Percentiles rank a stretch among this genome's conserved stretches.
These are phyloP conservation scores for Oligia strigilis DNA, from an alignment of 2,888 invertebrate genomes.

Conservation along the genomic window DNA sequence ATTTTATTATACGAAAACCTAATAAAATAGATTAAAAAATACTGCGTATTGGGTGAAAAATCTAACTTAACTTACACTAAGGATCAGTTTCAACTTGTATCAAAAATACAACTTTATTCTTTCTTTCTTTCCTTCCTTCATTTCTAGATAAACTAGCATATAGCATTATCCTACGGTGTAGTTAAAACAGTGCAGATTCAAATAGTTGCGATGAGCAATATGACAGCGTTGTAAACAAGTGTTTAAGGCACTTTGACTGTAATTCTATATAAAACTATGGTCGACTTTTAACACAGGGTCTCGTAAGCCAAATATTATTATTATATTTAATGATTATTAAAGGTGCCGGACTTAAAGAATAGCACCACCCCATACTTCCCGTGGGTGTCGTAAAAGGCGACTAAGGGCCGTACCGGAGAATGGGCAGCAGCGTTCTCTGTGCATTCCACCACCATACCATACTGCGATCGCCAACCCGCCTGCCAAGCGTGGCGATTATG, in stretches of 20 bases:
- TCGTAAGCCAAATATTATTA: slow-evolving; percentile 2
- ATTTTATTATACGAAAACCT: slow-evolving; percentile 12
- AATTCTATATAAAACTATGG: slow-evolving; percentile 51
- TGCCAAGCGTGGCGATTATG: too few species aligned
- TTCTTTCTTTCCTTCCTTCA: slow-evolving; percentile 4
- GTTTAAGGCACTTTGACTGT: slow-evolving; percentile 61
- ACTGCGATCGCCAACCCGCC: too few species aligned
- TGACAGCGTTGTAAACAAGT: slow-evolving; percentile 44
- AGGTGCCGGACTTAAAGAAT: too few species aligned
- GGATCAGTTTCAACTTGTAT: slow-evolving; percentile 58
- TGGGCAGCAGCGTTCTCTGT: too few species aligned
- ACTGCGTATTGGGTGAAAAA: slow-evolving; percentile 29
- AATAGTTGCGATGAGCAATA: slow-evolving; percentile 49
- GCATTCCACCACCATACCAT: too few species aligned
- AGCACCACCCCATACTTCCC: too few species aligned
- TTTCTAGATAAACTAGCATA: slow-evolving; percentile 34
- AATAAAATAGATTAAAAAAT: slow-evolving; percentile 34
- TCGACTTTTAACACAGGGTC: slow-evolving; percentile 17
- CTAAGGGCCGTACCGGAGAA: too few species aligned
- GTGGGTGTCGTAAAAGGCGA: too few species aligned
- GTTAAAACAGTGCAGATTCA: slow-evolving; percentile 60
- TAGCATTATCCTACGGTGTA: slow-evolving; percentile 54
- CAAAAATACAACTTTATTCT: slow-evolving; percentile 47
- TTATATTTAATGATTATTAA: slow-evolving; percentile 20
- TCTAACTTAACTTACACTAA: slow-evolving; percentile 46